Evolutionary conservation across 1,140 invertebrate genomes (phyloP).

Genomic region (Drosophila pectinifera): DNA sequence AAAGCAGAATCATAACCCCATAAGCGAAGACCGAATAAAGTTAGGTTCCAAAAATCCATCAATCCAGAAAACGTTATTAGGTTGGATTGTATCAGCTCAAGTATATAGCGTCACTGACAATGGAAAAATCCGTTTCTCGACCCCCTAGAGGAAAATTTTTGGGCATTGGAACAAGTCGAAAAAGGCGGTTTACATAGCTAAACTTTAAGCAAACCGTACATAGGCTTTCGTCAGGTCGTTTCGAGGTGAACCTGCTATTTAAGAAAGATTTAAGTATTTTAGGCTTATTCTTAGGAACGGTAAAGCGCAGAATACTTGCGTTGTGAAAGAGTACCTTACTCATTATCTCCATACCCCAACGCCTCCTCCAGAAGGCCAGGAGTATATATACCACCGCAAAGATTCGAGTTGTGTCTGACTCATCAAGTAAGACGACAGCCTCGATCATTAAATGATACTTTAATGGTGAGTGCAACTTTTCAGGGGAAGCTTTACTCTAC

Average conservation of each 20-base stretch:
- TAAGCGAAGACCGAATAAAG: slow-evolving; percentile 10
- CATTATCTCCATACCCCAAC: background rate
- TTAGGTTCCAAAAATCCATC: background rate
- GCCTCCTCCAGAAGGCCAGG: background rate
- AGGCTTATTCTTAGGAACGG: slow-evolving; percentile 5
- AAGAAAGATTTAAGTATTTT: background rate
- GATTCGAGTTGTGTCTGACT: background rate
- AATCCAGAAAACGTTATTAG: slow-evolving; percentile 7
- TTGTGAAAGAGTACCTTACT: background rate
- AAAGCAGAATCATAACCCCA: too few species aligned
- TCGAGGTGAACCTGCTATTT: slow-evolving; percentile 11
- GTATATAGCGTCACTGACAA: background rate
- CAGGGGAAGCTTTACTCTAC: background rate
- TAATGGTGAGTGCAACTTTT: background rate
- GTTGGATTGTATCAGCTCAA: slow-evolving; percentile 2
- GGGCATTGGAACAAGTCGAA: slow-evolving; percentile 1
- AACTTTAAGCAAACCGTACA: background rate
- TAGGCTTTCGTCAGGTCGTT: slow-evolving; percentile 1
- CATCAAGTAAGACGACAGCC: background rate
- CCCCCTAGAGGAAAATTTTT: slow-evolving; percentile 10
- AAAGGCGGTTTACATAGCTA: slow-evolving; percentile 1
- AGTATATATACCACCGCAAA: background rate
- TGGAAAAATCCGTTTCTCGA: slow-evolving; percentile 9
- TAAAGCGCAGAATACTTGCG: slow-evolving; percentile 1
- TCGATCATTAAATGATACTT: background rate